Percentiles rank a stretch among this genome's conserved stretches.
These are phyloP conservation scores for Coboldia fuscipes DNA, from an alignment of 1,140 invertebrate species.

Conservation along the genomic window DNA sequence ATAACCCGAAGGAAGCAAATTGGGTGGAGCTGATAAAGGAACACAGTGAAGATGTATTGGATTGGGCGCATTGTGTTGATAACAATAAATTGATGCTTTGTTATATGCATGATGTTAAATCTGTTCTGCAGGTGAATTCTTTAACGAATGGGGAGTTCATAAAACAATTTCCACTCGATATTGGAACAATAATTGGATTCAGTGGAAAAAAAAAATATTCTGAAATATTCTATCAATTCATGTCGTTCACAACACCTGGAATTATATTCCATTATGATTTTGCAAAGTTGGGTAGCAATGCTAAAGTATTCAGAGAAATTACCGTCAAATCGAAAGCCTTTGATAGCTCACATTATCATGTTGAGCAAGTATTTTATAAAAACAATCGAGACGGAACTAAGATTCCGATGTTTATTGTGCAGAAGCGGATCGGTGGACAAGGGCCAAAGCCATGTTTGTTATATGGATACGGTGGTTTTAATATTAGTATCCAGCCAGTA, in stretches of 20 bases:
- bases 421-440: conserved; percentile 40
- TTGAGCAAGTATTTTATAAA: conserved; percentile 87
- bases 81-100: conserved; percentile 71
- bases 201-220: conserved; percentile 66
- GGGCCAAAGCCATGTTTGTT: conserved; percentile 59
- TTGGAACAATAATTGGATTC: conserved; percentile 68
- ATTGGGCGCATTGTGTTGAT: conserved; percentile 68
- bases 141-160: conserved; percentile 50
- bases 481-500: conserved; percentile 70
- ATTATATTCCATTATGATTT: conserved; percentile 79
- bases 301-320: conserved; percentile 32
- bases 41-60: conserved; percentile 68
- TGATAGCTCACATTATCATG: conserved; percentile 57
- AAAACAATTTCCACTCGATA: conserved; percentile 52
- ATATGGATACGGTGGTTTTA: conserved; percentile 97
- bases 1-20: conserved; percentile 47
- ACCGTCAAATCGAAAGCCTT: conserved; percentile 73
- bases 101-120: conserved; percentile 92
- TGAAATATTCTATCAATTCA: conserved; percentile 87
- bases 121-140: conserved; percentile 60
- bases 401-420: conserved; percentile 94
- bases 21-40: conserved; percentile 74
- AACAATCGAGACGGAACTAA: conserved; percentile 84
- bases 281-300: conserved; percentile 31
- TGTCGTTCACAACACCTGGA: conserved; percentile 81